Base-by-base conservation (phyloP, 2,888 invertebrate genomes). In the Cryptophagus acutangulus region DNA sequence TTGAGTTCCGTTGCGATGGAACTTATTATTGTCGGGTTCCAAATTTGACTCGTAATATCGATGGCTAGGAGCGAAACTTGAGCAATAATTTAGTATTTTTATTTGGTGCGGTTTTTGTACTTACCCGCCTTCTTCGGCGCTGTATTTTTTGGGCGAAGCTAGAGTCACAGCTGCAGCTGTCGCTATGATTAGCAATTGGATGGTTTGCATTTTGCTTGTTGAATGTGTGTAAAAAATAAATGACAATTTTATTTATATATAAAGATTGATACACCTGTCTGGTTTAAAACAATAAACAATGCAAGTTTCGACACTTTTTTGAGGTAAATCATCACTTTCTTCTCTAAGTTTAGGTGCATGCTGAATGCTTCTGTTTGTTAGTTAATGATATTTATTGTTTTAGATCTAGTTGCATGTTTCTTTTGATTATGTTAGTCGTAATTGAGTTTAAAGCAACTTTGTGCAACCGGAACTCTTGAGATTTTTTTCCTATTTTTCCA, bases 21-120 rank as follows among this genome's bases (percentile, higher is more conserved):
- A 31, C 3, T 35, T 40, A 31, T 54, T 49, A 3, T 47, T 40
- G 0, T 40, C 28, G 9, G 50, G 37, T 13, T 53, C 41, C 2
- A 65, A 38, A 17, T 59, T 58, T 3, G 63, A 56, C 52, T 69
- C 69, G 54, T 62, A 67, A 46, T 69, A 69, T 17, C 70, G 55
- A 41, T 58, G 51, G 17, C 72, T 74, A 3, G 75, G 74, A 33
- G 72, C 62, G 40, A 74, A 75, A 17, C 71, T 69, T 15, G 61
- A 62, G 26, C 3, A 26, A 26, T 3, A 26, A 12, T 6, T 26
- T 13, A 26, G 20, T 6, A 20, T 8, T 8, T 8, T 20, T 6
- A 20, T 20, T 20, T 20, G 6, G 20, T 20, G 9, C 6, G 9
- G 20, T 8, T 20, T 8, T 4, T 12, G 12, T 8, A 46, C 49